Evolutionary conservation across 2,113 vertebrate genomes (phyloP).

Genomic region (Phalacrocorax aristotelis): DNA sequence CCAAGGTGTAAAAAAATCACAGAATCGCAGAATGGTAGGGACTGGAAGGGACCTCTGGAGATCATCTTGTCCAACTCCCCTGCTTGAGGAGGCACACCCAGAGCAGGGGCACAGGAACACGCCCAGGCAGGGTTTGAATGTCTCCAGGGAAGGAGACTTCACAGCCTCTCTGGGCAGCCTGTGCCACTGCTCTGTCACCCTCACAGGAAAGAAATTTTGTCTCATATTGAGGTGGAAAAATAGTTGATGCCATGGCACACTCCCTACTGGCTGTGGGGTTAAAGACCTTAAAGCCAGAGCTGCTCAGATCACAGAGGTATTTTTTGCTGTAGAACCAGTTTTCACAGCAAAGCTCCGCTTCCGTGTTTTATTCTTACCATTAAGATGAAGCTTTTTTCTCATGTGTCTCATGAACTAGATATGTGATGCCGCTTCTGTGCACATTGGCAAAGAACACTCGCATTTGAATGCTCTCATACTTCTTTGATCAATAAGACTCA

Average conservation of each 20-base stretch:
- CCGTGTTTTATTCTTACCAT: background rate
- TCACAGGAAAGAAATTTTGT: no score
- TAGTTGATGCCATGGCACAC: background rate
- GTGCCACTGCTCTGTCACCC: no score
- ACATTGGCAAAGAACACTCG: background rate
- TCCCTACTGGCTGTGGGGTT: background rate
- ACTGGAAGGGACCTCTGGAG: no score
- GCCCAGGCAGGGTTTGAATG: no score
- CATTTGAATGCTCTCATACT: background rate
- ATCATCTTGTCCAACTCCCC: no score
- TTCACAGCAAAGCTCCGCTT: background rate
- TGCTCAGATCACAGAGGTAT: background rate
- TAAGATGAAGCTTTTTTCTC: background rate
- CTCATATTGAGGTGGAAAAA: no score
- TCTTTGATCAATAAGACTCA: background rate
- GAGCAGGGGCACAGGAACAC: no score
- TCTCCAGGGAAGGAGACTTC: no score
- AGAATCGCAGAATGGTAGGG: no score
- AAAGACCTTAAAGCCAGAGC: background rate
- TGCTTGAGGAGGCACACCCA: no score
- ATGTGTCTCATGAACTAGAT: background rate
- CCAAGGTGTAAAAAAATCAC: background rate
- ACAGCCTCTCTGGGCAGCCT: no score
- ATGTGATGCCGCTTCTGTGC: background rate
- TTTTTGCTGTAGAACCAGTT: background rate